A percentile compares a stretch with the other conserved stretches of the same genome.
These are phyloP conservation scores for Microtus californicus DNA, from an alignment of 2,797 vertebrate species.

Conservation along the genomic window DNA sequence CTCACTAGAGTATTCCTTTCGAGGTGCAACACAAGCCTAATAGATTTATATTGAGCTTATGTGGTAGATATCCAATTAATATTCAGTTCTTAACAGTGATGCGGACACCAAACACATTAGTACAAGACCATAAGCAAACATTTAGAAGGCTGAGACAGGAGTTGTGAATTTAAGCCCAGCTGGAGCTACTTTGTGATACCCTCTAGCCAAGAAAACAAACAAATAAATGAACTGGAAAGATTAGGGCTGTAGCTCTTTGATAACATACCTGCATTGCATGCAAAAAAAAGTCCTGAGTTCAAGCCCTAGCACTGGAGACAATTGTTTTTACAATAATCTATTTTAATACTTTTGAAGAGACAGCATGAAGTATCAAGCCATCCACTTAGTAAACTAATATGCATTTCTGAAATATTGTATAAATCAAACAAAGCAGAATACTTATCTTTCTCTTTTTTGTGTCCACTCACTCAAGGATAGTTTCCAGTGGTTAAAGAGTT, in stretches of 20 bases:
- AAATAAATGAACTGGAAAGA: neutral
- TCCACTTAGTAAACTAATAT: neutral
- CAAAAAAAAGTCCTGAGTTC: neutral
- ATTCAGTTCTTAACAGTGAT: neutral
- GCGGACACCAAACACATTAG: neutral
- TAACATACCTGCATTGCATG: neutral
- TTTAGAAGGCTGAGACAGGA: neutral
- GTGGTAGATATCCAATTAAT: neutral
- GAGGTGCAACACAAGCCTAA: neutral
- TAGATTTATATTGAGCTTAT: neutral
- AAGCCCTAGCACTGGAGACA: neutral
- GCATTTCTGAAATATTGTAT: neutral
- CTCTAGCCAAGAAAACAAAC: neutral
- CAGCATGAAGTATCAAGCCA: neutral
- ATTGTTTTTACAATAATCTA: neutral
- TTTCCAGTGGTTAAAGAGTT: neutral
- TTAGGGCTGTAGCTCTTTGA: neutral
- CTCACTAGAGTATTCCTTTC: neutral
- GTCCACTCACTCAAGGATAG: neutral
- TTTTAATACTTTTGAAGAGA: neutral
- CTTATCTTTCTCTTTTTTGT: neutral
- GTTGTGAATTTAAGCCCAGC: neutral
- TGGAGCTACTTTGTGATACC: neutral
- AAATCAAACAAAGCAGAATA: neutral
- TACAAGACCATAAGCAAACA: neutral